A percentile compares a stretch with the other conserved stretches of the same genome.
These are phyloP conservation scores for Notoglanidium macrostoma DNA, from an alignment of 2,797 vertebrate genomes.

Conservation along the genomic window DNA sequence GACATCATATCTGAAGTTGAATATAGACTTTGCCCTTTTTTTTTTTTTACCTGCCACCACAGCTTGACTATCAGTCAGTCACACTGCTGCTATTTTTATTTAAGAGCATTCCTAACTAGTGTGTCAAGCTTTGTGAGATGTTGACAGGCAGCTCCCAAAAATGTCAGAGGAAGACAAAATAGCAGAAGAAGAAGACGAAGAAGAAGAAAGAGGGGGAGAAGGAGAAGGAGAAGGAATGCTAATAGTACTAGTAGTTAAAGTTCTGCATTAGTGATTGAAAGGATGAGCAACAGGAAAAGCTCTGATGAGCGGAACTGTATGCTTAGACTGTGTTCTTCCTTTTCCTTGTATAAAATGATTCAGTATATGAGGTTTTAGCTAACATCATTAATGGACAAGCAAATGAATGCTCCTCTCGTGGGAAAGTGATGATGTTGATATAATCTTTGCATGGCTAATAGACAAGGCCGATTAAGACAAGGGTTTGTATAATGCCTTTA, in stretches of 20 bases:
- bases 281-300: background rate
- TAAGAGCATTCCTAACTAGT: constrained; percentile 11
- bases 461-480: background rate
- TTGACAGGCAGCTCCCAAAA: constrained; percentile 14
- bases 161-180: background rate
- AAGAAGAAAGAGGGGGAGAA: background rate
- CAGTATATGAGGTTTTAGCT: background rate
- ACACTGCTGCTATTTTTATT: constrained; percentile 25
- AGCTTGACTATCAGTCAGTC: constrained; percentile 3
- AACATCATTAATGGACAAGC: background rate
- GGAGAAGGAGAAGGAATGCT: background rate
- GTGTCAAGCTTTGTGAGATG: constrained; percentile 19
- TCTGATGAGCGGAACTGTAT: too few species aligned
- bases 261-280: constrained; percentile 6
- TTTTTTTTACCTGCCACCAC: background rate
- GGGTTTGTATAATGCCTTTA: background rate
- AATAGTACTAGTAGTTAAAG: background rate
- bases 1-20: background rate
- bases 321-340: background rate
- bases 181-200: background rate
- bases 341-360: background rate
- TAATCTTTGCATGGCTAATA: background rate
- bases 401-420: background rate
- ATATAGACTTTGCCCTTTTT: background rate
- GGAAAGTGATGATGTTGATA: background rate